A percentile compares a stretch with the other conserved stretches of the same genome.
Conservation (phyloP, 1,140 invertebrate species). For the Parasteatoda tepidariorum region DNA sequence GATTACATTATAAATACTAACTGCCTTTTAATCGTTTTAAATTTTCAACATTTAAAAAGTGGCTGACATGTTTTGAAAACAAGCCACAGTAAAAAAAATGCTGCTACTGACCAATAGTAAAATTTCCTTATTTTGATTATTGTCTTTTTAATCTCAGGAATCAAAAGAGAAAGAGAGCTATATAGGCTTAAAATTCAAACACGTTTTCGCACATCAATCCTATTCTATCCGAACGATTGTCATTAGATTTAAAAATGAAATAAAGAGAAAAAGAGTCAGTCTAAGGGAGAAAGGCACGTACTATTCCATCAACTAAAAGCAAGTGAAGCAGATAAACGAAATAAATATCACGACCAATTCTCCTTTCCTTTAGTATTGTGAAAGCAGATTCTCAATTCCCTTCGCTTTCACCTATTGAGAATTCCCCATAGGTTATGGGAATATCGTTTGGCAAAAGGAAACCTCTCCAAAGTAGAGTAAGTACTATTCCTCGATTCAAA, state of each 20-base stretch:
- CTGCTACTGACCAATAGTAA: too few relatives aligned
- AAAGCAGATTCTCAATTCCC: conserved; percentile 46
- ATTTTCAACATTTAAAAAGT: too few relatives aligned
- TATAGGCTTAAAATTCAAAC: conserved; percentile 24
- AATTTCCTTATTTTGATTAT: too few relatives aligned
- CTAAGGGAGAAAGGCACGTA: not conserved
- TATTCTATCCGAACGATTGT: conserved; percentile 8
- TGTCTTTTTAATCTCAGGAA: too few relatives aligned
- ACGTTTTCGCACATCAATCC: not conserved
- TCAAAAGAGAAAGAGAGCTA: not conserved
- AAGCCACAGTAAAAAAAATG: too few relatives aligned
- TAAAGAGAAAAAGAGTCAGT: conserved; percentile 11
- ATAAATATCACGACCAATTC: conserved; percentile 51
- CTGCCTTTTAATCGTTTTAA: too few relatives aligned
- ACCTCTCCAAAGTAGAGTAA: conserved; percentile 47
- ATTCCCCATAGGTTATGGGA: conserved; percentile 57
- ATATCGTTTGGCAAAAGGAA: conserved; percentile 44
- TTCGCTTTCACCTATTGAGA: conserved; percentile 58
- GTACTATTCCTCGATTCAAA: conserved; percentile 49
- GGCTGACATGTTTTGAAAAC: too few relatives aligned
- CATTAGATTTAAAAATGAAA: too few relatives aligned
- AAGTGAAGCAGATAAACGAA: conserved; percentile 44
- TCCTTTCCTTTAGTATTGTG: conserved; percentile 30
- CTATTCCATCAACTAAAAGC: conserved; percentile 53
- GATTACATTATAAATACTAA: too few relatives aligned